These are phyloP conservation scores for Phasia obesa DNA, from an alignment of 2,888 invertebrate genomes.

Conservation along the genomic window DNA sequence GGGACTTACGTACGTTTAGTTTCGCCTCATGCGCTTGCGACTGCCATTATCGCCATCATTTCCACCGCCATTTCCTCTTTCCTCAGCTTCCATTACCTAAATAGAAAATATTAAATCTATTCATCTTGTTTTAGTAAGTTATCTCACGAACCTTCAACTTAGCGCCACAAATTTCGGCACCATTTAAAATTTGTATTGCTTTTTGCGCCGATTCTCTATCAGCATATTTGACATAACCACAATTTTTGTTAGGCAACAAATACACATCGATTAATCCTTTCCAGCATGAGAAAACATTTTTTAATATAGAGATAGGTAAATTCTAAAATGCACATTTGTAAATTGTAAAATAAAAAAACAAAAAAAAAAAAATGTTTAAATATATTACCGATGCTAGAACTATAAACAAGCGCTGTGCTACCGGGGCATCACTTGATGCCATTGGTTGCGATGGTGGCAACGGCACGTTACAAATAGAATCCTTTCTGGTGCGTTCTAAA, in stretches of 20 bases:
- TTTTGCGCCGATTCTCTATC: slow-evolving; percentile 86
- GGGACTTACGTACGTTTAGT: slow-evolving; percentile 78
- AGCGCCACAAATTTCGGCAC: slow-evolving; percentile 93
- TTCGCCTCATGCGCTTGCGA: slow-evolving; percentile 80
- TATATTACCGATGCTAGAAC: slow-evolving; percentile 82
- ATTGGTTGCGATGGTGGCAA: slow-evolving; percentile 87
- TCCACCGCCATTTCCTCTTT: slow-evolving; percentile 81
- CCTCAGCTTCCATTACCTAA: slow-evolving; percentile 94
- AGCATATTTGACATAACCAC: slow-evolving; percentile 95
- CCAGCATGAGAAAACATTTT: slow-evolving; percentile 95
- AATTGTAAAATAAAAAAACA: neutral
- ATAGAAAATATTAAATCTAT: neutral
- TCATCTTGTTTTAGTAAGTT: neutral
- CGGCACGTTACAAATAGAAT: slow-evolving; percentile 86
- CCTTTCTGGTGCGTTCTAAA: slow-evolving; percentile 78
- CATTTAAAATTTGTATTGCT: slow-evolving; percentile 86
- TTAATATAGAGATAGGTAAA: slow-evolving; percentile 90
- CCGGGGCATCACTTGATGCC: slow-evolving; percentile 86
- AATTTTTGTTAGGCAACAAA: slow-evolving; percentile 93
- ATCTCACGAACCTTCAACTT: slow-evolving; percentile 84
- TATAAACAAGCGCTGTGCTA: slow-evolving; percentile 87
- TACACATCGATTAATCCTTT: slow-evolving; percentile 95
- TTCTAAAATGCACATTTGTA: slow-evolving; percentile 79
- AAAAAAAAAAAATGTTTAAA: no score
- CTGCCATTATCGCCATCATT: slow-evolving; percentile 79